A percentile compares a stretch with the other conserved stretches of the same genome.
Evolutionary conservation across 30 jellyfish, hydroid and myxozoan genomes (phyloP).

Genomic region (Euphysa ruthae): DNA sequence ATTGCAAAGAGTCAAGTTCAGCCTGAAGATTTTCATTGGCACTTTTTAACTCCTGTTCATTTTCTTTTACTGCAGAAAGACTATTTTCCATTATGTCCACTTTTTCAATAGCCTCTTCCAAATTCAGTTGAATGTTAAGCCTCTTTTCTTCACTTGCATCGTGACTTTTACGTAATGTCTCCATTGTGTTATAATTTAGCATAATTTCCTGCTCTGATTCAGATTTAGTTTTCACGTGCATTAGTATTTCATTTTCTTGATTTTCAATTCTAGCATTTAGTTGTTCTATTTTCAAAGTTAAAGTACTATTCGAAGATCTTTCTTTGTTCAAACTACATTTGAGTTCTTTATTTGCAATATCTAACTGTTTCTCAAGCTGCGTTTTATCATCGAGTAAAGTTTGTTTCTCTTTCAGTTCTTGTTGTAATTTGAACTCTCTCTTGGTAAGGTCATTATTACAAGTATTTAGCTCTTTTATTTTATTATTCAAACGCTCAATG

Average conservation of each 20-base stretch:
- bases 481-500: background rate
- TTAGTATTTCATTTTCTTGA: conserved; percentile 17
- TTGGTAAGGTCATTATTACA: background rate
- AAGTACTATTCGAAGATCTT: background rate
- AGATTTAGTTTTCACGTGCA: conserved; percentile 1
- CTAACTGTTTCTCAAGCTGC: background rate
- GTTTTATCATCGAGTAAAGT: background rate
- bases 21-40: conserved; percentile 23
- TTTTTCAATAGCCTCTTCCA: background rate
- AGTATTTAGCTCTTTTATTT: background rate
- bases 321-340: background rate
- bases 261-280: background rate
- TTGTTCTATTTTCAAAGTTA: background rate
- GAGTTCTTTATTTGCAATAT: background rate
- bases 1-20: conserved; percentile 42
- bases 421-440: background rate
- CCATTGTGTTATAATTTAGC: conserved; percentile 9
- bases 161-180: conserved; percentile 22
- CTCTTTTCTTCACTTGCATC: conserved; percentile 25
- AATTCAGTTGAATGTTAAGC: conserved; percentile 1
- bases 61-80: background rate
- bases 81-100: background rate
- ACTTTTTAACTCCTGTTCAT: background rate
- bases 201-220: conserved; percentile 23
- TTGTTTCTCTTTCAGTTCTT: background rate